phyloP scores from a whole-genome alignment of 2,113 vertebrate species.

The Murina feae region DNA sequence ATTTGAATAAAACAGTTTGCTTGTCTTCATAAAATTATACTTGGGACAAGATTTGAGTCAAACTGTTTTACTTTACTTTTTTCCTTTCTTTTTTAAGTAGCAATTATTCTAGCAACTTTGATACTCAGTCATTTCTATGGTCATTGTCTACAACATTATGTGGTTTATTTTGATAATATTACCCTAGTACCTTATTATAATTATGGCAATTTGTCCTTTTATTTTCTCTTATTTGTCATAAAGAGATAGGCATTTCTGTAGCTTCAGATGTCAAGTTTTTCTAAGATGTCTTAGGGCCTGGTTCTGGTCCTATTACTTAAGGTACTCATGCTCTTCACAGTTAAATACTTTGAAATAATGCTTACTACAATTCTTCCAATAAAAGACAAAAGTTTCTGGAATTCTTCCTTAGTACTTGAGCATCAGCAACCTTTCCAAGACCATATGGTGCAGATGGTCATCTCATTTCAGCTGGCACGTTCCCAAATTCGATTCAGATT shows the following conservation, averaged over 20 bases:
- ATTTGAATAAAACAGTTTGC: conserved; percentile 42
- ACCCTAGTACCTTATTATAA: background rate
- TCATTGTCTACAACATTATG: background rate
- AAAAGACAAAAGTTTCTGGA: conserved; percentile 46
- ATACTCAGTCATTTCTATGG: background rate
- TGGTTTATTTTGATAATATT: background rate
- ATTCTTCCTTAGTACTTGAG: conserved; percentile 55
- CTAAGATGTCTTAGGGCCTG: background rate
- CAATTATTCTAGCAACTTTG: background rate
- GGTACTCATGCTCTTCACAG: background rate
- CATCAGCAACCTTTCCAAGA: conserved; percentile 60
- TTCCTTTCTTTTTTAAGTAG: background rate
- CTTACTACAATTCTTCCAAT: conserved; percentile 19
- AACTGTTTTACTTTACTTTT: background rate
- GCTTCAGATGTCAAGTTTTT: background rate
- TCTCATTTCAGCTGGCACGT: conserved; percentile 54
- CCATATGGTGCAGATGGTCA: conserved; percentile 64
- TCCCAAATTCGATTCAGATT: conserved; percentile 60
- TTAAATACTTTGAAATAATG: background rate
- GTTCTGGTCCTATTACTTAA: background rate
- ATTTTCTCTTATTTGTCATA: background rate
- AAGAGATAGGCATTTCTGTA: background rate
- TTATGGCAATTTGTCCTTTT: background rate
- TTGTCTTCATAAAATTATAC: conserved; percentile 6
- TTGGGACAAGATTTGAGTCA: background rate